These are phyloP conservation scores for Rachycentron canadum DNA, from an alignment of 2,797 vertebrate genomes.

Conservation along the genomic window DNA sequence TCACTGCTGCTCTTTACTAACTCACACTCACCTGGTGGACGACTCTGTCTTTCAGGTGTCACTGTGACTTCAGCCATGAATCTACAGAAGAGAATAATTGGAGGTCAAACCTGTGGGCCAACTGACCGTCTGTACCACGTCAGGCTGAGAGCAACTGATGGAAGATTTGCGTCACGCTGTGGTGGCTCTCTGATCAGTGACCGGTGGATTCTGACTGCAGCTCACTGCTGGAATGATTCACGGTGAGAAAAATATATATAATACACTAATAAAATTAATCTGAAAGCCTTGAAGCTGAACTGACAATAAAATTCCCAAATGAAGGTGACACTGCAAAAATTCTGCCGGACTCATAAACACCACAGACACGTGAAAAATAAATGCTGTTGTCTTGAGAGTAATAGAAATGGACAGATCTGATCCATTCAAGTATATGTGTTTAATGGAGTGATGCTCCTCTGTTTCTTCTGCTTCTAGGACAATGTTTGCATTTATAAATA, in stretches of 20 bases:
- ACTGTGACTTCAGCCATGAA: background rate
- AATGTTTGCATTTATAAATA: background rate
- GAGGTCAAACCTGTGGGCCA: background rate
- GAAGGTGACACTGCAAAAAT: too few relatives aligned
- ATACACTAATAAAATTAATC: background rate
- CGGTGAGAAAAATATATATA: background rate
- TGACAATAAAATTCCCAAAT: too few relatives aligned
- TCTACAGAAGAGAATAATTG: conserved; percentile 29
- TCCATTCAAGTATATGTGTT: too few relatives aligned
- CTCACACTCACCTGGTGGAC: background rate
- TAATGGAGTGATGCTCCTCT: background rate
- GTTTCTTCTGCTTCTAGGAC: background rate
- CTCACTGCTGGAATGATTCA: conserved; percentile 25
- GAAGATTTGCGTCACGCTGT: background rate
- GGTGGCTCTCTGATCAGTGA: conserved; percentile 44
- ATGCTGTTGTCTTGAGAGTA: too few relatives aligned
- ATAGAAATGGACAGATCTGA: too few relatives aligned
- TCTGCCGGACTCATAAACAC: too few relatives aligned
- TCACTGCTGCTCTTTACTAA: background rate
- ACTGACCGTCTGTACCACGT: conserved; percentile 23
- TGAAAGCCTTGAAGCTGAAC: background rate
- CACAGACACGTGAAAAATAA: too few relatives aligned
- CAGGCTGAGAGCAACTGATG: background rate
- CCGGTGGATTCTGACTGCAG: conserved; percentile 42
- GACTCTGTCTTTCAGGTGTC: background rate